Evolutionary conservation across 2,797 vertebrate genomes (phyloP).

Genomic region (Eospalax fontanierii): DNA sequence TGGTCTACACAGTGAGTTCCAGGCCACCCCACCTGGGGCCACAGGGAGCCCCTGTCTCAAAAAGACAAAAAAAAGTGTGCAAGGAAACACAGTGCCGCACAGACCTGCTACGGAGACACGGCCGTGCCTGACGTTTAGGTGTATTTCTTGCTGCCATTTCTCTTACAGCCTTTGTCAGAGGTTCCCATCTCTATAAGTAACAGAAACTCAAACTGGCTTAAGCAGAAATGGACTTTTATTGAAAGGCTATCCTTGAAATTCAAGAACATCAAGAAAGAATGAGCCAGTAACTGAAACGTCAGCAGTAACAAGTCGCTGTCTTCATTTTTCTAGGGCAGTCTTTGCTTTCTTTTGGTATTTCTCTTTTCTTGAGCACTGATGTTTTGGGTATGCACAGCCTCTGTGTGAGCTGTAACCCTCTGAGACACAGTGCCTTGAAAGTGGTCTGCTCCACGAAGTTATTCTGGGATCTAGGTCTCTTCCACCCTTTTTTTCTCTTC

Average conservation of each 20-base stretch:
- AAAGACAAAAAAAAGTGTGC: no score
- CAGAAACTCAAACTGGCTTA: constrained; percentile 40
- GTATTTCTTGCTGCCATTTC: not conserved
- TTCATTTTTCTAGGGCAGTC: not conserved
- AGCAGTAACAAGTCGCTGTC: not conserved
- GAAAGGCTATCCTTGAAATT: not conserved
- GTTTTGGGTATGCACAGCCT: not conserved
- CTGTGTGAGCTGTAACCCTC: not conserved
- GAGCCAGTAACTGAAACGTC: not conserved
- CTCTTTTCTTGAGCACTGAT: not conserved
- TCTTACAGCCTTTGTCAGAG: not conserved
- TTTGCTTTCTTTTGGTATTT: not conserved
- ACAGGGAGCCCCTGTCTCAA: no score
- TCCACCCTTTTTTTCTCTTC: not conserved
- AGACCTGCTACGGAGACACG: not conserved
- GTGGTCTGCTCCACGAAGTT: not conserved
- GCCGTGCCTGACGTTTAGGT: not conserved
- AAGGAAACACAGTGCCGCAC: not conserved
- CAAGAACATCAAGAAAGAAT: constrained; percentile 7
- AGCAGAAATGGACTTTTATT: constrained; percentile 55
- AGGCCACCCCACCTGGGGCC: no score
- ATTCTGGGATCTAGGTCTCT: not conserved
- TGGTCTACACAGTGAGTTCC: no score
- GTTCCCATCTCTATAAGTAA: not conserved
- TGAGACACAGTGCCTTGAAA: not conserved